phyloP scores from a whole-genome alignment of 1,140 invertebrate genomes.

The Metaphire vulgaris region DNA sequence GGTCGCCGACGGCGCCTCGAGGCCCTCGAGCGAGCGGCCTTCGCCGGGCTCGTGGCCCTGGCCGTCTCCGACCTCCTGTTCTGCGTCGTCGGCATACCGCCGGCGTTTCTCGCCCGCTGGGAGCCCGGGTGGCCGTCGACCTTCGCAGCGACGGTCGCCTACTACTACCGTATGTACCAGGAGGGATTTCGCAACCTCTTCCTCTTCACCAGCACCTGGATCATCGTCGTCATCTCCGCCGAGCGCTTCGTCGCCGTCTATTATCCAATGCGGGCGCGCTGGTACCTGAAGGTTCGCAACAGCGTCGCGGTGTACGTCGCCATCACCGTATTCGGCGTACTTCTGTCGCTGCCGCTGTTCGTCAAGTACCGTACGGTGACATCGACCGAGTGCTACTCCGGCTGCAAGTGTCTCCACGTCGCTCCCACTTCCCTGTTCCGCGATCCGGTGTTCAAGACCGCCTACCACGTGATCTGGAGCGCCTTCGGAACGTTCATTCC shows the following conservation, averaged over 20 bases:
- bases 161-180: conserved; percentile 17
- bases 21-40: conserved; percentile 13
- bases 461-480: conserved; percentile 23
- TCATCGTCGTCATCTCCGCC: conserved; percentile 16
- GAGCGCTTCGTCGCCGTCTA: conserved; percentile 28
- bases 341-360: conserved; percentile 24
- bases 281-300: conserved; percentile 3
- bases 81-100: conserved; percentile 18
- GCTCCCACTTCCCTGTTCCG: neutral
- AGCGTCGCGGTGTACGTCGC: neutral
- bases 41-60: conserved; percentile 21
- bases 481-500: conserved; percentile 25
- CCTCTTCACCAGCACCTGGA: conserved; percentile 30
- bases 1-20: neutral
- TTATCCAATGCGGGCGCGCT: conserved; percentile 26
- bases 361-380: neutral
- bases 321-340: conserved; percentile 10
- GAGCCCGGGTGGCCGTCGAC: conserved; percentile 20
- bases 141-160: neutral
- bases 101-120: conserved; percentile 1
- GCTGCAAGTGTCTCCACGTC: conserved; percentile 10
- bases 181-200: conserved; percentile 20
- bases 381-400: neutral
- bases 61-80: conserved; percentile 26
- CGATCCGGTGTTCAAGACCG: neutral